A percentile compares a stretch with the other conserved stretches of the same genome.
Conservation (phyloP, 92 coral and sea anemone genomes). For the Zoanthus gigantus region DNA sequence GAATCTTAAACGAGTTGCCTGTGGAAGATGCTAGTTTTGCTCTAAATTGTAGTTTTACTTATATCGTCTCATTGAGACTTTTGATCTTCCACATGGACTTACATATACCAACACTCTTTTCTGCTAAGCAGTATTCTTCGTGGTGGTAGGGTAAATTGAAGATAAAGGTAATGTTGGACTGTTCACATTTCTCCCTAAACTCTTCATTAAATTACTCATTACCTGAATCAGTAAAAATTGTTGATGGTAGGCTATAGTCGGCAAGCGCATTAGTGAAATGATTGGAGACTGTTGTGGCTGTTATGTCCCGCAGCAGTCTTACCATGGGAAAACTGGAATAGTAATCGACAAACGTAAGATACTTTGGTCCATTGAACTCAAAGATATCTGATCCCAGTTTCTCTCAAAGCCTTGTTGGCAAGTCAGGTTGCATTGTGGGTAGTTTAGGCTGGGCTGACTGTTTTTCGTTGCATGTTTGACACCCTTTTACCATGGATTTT, state of each 20-base stretch:
- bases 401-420: conserved; percentile 61
- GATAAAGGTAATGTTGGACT: conserved; percentile 45
- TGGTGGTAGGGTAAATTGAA: conserved; percentile 62
- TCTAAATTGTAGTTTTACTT: no score
- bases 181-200: conserved; percentile 56
- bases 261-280: conserved; percentile 64
- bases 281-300: conserved; percentile 54
- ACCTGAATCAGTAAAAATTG: conserved; percentile 48
- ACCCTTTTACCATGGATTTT: not conserved
- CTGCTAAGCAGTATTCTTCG: conserved; percentile 63
- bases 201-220: conserved; percentile 49
- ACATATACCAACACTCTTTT: conserved; percentile 53
- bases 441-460: conserved; percentile 56
- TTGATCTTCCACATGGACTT: conserved; percentile 50
- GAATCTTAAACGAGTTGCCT: no score
- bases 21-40: no score
- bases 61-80: no score
- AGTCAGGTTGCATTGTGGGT: conserved; percentile 66
- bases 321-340: conserved; percentile 68
- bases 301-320: conserved; percentile 55
- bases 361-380: conserved; percentile 32
- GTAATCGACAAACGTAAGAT: conserved; percentile 56
- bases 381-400: conserved; percentile 35
- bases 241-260: conserved; percentile 56
- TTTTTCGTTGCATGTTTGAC: conserved; percentile 48